Evolutionary conservation across 2,113 vertebrate genomes (phyloP).

Genomic region (Mesocricetus auratus): DNA sequence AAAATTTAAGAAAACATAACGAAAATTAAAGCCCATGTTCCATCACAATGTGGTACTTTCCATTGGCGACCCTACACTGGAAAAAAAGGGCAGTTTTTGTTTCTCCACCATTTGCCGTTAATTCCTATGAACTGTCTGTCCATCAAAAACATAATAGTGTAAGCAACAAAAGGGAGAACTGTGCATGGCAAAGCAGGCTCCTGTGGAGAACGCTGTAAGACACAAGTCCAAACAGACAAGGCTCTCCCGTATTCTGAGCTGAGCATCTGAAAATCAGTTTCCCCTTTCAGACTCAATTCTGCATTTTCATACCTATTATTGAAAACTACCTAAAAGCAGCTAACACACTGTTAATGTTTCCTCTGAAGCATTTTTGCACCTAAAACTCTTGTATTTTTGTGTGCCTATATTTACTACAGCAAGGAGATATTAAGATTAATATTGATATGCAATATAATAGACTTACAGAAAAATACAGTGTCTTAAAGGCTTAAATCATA

Average conservation of each 20-base stretch:
- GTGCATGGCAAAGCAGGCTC: neutral
- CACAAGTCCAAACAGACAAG: neutral
- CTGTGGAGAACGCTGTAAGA: neutral
- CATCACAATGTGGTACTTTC: slow-evolving; percentile 10
- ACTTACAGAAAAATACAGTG: slow-evolving; percentile 58
- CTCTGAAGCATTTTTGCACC: slow-evolving; percentile 28
- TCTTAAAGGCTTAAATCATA: slow-evolving; percentile 38
- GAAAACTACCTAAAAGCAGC: slow-evolving; percentile 14
- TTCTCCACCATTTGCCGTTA: slow-evolving; percentile 65
- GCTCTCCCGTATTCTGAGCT: neutral
- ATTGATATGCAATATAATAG: slow-evolving; percentile 26
- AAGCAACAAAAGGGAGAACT: neutral
- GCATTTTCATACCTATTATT: neutral
- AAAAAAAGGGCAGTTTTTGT: slow-evolving; percentile 63
- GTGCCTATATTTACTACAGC: slow-evolving; percentile 12
- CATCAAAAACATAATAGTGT: slow-evolving; percentile 41
- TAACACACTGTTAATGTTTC: neutral
- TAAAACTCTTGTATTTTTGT: neutral
- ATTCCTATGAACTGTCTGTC: slow-evolving; percentile 45
- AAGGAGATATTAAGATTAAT: slow-evolving; percentile 61
- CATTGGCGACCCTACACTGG: slow-evolving; percentile 46
- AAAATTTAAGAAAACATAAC: slow-evolving; percentile 77
- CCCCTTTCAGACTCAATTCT: neutral
- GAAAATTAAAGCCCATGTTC: slow-evolving; percentile 75
- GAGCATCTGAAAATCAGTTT: neutral